Evolutionary conservation across 2,113 vertebrate genomes (phyloP), one percentile per base, ranked within the genome.

Genomic region (Rhinichthys klamathensis): DNA sequence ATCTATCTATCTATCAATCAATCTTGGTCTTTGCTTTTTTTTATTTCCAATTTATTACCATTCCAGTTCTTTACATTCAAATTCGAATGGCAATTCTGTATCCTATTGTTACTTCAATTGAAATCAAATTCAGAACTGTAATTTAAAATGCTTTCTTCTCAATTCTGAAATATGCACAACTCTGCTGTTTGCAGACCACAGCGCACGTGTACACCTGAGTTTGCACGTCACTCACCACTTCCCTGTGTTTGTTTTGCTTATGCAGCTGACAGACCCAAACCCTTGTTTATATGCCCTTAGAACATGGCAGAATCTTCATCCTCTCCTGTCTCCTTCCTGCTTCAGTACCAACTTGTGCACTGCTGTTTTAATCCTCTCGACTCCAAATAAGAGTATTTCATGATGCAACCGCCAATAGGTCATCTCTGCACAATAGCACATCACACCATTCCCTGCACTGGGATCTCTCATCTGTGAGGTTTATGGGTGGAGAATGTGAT

Each of bases 221-320:
- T 18, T 69, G 30, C 63, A 69, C 12, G 9, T 32, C 16, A 76
- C n/a, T 72, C 35, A n/a, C n/a, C n/a, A n/a, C n/a, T n/a, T n/a
- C 49, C 38, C 51, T 6, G 51, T 90, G 88, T 90, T 91, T 89
- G 87, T 83, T 91, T 78, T 89, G 91, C 92, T 89, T 93, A 87
- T 90, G 91, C 91, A 91, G 92, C 93, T 94, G 92, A 93, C 89
- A 91, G 92, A 89, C 90, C 87, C 88, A 76, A 90, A 88, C 87
- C 90, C 90, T 90, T 91, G 90, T 93, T 92, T 91, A 86, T 91
- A 87, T 90, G 90, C 92, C 89, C 89, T 92, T 89, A 87, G 88
- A 90, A 82, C 87, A 82, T 74, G 87, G 85, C 88, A 90, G 89
- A 90, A 91, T 90, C 89, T 85, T 88, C 82, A 84, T 30, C 61